These are phyloP conservation scores for Procambarus virginalis DNA, from an alignment of 1,140 invertebrate genomes.

Conservation along the genomic window DNA sequence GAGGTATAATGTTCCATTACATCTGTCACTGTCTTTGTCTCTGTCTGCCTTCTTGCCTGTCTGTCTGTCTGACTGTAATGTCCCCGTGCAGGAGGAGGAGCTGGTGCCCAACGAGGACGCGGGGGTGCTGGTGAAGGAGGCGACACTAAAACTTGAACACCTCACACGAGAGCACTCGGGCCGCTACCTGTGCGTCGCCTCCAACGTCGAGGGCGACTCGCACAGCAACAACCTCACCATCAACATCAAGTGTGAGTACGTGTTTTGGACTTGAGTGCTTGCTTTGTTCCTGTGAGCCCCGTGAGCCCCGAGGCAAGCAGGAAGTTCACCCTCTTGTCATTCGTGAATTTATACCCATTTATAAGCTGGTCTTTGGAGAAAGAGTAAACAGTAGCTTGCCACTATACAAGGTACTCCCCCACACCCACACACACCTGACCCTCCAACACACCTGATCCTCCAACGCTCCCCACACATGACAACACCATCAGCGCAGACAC, in stretches of 20 bases:
- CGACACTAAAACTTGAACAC: conserved; percentile 78
- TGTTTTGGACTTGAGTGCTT: no score
- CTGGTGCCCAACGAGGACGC: conserved; percentile 35
- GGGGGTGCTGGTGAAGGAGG: conserved; percentile 4
- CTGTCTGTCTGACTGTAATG: background rate
- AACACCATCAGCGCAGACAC: background rate
- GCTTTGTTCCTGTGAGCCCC: no score
- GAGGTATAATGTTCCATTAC: no score
- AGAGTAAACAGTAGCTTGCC: no score
- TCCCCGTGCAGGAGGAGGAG: conserved; percentile 28
- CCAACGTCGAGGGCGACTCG: conserved; percentile 78
- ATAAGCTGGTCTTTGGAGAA: no score
- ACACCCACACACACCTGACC: background rate
- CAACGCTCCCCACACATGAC: background rate
- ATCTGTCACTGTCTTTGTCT: background rate
- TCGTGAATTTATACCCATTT: no score
- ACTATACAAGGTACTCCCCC: background rate
- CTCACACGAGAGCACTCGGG: conserved; percentile 78
- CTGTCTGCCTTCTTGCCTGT: no score
- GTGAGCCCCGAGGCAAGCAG: no score
- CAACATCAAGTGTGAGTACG: conserved; percentile 81
- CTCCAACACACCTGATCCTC: background rate
- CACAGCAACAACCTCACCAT: conserved; percentile 77
- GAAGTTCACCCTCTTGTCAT: no score
- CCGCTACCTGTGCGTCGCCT: conserved; percentile 82